Conservation (phyloP, 2,888 invertebrate species). For the Plebejus anna region DNA sequence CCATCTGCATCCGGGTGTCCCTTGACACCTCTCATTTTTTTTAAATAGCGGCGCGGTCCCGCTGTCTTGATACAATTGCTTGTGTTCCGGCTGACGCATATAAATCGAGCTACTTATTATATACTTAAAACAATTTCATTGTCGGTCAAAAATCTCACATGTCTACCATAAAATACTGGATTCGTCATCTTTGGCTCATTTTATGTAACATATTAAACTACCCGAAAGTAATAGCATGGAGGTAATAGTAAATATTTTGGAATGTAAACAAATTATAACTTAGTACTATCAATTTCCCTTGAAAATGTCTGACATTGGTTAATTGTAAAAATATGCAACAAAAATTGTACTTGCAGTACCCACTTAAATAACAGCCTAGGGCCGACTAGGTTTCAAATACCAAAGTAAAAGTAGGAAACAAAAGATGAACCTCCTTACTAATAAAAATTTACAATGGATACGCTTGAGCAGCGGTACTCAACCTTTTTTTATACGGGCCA, state of each 20-base stretch:
- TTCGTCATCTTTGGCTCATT: constrained; percentile 1
- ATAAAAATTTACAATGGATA: neutral
- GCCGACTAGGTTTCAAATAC: neutral
- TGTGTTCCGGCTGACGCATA: no score
- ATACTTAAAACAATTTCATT: neutral
- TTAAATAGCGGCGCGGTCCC: no score
- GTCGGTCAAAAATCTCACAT: neutral
- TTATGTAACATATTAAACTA: neutral
- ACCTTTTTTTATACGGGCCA: no score
- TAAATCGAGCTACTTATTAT: neutral
- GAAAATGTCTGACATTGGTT: neutral
- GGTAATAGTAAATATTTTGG: neutral
- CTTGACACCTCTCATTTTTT: no score
- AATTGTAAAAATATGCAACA: neutral
- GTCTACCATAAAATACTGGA: neutral
- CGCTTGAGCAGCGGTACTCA: no score
- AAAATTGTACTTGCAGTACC: constrained; percentile 1
- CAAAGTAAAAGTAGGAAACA: neutral
- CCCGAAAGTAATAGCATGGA: neutral
- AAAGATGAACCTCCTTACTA: neutral
- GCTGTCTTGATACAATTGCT: no score
- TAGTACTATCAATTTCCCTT: neutral
- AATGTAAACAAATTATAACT: neutral
- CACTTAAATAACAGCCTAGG: neutral
- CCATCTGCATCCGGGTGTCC: no score